phyloP scores from a whole-genome alignment of 2,888 invertebrate species.

The Laspeyria flexula region DNA sequence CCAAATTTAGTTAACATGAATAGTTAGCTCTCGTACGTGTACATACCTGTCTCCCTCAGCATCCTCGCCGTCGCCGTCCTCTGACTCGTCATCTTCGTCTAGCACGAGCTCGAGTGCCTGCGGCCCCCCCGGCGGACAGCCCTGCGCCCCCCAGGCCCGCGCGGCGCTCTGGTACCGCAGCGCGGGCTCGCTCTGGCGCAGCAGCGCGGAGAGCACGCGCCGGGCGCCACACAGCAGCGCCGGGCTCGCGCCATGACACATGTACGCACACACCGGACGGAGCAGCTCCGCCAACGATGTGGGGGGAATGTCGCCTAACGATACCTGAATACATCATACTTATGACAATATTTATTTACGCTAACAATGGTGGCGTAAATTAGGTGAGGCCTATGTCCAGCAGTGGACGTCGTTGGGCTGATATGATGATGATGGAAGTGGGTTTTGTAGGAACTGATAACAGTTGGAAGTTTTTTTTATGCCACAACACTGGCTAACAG shows the following conservation, averaged over 20 bases:
- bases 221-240: conserved; percentile 80
- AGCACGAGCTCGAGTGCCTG: conserved; percentile 87
- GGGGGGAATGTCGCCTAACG: conserved; percentile 85
- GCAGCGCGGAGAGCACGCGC: conserved; percentile 89
- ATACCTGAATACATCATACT: conserved; percentile 75
- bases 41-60: conserved; percentile 40
- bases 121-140: conserved; percentile 89
- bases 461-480: too few relatives aligned
- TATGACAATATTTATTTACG: too few relatives aligned
- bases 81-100: conserved; percentile 60
- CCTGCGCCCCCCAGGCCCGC: conserved; percentile 90
- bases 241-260: conserved; percentile 83
- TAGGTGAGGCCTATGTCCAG: too few relatives aligned
- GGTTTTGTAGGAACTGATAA: too few relatives aligned
- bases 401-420: too few relatives aligned
- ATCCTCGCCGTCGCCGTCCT: conserved; percentile 34
- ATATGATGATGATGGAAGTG: too few relatives aligned
- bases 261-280: conserved; percentile 88
- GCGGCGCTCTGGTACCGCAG: conserved; percentile 69
- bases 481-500: too few relatives aligned
- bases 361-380: too few relatives aligned
- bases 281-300: conserved; percentile 87
- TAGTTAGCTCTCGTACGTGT: too few relatives aligned
- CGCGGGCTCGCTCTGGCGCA: conserved; percentile 89
- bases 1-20: too few relatives aligned